Conservation (phyloP, 2,888 invertebrate species). For the Plebejus anna region DNA sequence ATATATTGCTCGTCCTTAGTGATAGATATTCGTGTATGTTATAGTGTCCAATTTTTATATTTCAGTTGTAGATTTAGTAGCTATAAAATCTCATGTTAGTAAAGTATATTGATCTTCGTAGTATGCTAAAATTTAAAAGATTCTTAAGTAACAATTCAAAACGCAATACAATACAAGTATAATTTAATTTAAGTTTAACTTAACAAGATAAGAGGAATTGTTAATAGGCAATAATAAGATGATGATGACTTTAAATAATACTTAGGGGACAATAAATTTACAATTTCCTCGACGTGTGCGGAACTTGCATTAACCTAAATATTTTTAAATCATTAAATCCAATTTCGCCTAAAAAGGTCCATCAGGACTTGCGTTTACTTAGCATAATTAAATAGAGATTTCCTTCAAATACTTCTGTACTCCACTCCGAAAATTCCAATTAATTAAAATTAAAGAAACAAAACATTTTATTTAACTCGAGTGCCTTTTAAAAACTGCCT, state of each 20-base stretch:
- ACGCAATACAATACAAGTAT: neutral
- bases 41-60: neutral
- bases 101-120: too few relatives aligned
- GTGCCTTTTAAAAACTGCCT: constrained; percentile 7
- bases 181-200: neutral
- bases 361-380: constrained; percentile 20
- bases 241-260: neutral
- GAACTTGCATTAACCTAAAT: constrained; percentile 4
- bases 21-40: neutral
- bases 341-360: neutral
- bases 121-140: too few relatives aligned
- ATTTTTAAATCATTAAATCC: constrained; percentile 18
- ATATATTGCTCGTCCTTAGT: neutral
- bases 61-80: neutral
- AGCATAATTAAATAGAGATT: constrained; percentile 27
- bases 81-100: neutral
- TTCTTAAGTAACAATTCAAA: neutral
- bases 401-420: neutral
- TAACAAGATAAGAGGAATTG: neutral
- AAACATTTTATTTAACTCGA: neutral
- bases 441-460: constrained; percentile 20
- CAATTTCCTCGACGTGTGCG: neutral
- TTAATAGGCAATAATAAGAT: neutral
- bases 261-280: neutral
- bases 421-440: constrained; percentile 11